Evolutionary conservation across 2,797 vertebrate genomes (phyloP).

Genomic region (Todus mexicanus): DNA sequence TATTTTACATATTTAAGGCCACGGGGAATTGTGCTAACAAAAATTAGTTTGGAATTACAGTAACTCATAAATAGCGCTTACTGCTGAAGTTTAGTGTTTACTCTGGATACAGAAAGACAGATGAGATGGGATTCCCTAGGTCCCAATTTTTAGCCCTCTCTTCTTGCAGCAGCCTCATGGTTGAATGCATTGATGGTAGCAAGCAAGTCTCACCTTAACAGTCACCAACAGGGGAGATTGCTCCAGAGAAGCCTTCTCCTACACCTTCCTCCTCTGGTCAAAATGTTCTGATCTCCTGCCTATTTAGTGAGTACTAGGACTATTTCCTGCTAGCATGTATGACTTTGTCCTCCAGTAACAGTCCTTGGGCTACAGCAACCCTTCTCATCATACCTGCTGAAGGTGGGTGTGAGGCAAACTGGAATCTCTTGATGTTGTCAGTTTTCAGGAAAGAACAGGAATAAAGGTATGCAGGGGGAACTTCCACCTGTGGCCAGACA

Average conservation of each 20-base stretch:
- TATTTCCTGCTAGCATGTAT: background rate
- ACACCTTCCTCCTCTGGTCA: background rate
- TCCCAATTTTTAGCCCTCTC: background rate
- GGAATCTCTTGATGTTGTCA: background rate
- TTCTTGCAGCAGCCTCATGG: background rate
- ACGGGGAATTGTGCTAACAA: background rate
- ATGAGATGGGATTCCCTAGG: background rate
- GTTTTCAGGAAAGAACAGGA: background rate
- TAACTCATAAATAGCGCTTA: background rate
- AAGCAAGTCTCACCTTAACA: background rate
- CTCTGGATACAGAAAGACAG: background rate
- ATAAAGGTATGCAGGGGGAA: background rate
- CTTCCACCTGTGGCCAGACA: background rate
- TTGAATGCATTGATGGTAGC: background rate
- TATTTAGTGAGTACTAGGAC: background rate
- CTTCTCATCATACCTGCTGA: background rate
- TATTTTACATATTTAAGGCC: background rate
- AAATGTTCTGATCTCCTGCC: background rate
- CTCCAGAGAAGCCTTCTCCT: background rate
- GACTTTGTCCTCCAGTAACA: background rate
- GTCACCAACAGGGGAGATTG: background rate
- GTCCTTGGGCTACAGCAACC: background rate
- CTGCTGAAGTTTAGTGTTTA: background rate
- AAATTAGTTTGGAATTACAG: background rate
- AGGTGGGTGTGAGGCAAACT: background rate